Evolutionary conservation across 1,140 invertebrate species (phyloP), one percentile per base, ranked within the genome.

Genomic region (Bradysia coprophila): DNA sequence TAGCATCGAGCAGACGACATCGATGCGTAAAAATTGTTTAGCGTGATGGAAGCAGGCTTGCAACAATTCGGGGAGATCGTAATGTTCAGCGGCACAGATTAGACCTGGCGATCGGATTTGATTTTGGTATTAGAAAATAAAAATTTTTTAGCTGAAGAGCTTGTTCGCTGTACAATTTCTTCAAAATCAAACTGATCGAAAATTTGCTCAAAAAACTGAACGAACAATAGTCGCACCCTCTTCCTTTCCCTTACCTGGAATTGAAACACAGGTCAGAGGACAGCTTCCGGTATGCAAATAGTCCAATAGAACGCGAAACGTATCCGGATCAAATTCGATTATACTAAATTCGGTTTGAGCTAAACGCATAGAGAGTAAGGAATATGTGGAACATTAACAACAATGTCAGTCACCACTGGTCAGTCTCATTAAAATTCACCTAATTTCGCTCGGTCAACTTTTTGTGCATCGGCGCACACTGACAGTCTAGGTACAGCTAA

Each of bases 41-140:
- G 88, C 88, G 53, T 93, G 89, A 59, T 93, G 89, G 61, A 94
- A 93, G 61, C 89, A 93, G 1, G 89, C 89, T 57, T 93, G 88
- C 21, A 93, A 65, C 18, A 94, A 66, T 57, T 94, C 90, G 0
- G 90, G 88, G 24, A 93, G 64, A 62, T 93, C 89, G 55, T 92
- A 94, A 54, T 93, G 89, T 51, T 94, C 89, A 0, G 89, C 89
- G 1, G 89, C 87, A 56, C 88, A 93, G 43, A 93, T 90, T 1
- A 94, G 68, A 3, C 88, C 57, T 59, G 36, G 1, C 32, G n/a
- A 19, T 32, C 2, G 36, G 9, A 19, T 42, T 23, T 24, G 4
- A 18, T 28, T 21, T 13, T 24, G 18, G n/a, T 31, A 31, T 31
- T 31, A 9, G 8, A 9, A 9, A n/a, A 31, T 31, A 8, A 31